Base-by-base conservation (phyloP, 2,113 vertebrate genomes). In the Alligator mississippiensis region DNA sequence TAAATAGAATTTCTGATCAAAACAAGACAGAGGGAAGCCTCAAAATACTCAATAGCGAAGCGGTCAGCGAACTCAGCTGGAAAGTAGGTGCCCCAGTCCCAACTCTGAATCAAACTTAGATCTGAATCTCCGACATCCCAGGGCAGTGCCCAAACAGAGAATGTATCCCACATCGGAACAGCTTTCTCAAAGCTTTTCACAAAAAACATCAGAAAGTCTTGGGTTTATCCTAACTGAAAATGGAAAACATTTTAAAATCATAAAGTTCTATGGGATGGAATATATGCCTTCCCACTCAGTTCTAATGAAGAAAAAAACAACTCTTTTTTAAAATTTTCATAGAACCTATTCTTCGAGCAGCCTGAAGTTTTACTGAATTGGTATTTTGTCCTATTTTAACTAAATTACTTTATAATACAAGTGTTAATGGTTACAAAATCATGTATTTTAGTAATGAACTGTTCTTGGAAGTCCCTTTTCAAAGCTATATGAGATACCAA, bases 91-190 rank as follows among this genome's bases (percentile, higher is more conserved):
- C 59, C 54, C 24, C n/a, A 24, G 5, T 57, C 3, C 38, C 9
- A 62, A 7, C 11, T 66, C 27, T 38, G 66, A 64, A 78, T 13
- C 12, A 38, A 22, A 11, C 4, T 19, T 54, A 12, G 54, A 2
- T 62, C 59, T 3, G 1, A 0, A 18, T 89, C 25, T 34, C 10
- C 11, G 2, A 0, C 13, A 80, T 90, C 85, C 55, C 38, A 90
- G 68, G 47, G 47, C 47, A 72, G 5, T 11, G 8, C 11, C 12
- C 63, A 15, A 77, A 27, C 6, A 77, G 58, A 24, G 80, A 78
- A 0, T 1, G 47, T 62, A 4, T 25, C 47, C 28, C 85, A 11
- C 5, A 18, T 16, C 80, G 3, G 2, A 78, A 9, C 1, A 1
- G 9, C 55, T 66, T 15, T 80, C 38, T 79, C 27, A 55, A 61